A percentile compares a stretch with the other conserved stretches of the same genome.
phyloP scores from a whole-genome alignment of 2,113 vertebrate genomes.

The Nipponia nippon region DNA sequence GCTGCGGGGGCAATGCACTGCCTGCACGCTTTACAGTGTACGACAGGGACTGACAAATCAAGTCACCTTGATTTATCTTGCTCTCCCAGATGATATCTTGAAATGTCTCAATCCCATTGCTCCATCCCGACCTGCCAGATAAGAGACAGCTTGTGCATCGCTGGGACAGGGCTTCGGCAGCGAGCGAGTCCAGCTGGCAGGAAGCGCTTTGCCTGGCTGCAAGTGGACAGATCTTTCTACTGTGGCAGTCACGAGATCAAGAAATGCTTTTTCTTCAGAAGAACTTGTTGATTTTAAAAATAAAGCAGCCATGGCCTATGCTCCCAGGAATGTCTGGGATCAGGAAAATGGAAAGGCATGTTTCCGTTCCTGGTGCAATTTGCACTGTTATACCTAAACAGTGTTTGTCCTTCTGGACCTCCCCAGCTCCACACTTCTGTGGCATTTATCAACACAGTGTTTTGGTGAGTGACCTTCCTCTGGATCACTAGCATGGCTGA shows the following conservation, averaged over 20 bases:
- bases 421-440: background rate
- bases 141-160: background rate
- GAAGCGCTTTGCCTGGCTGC: background rate
- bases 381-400: background rate
- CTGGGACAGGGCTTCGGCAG: background rate
- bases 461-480: background rate
- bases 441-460: background rate
- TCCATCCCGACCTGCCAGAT: background rate
- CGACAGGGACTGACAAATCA: background rate
- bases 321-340: constrained; percentile 31
- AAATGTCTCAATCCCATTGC: background rate
- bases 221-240: background rate
- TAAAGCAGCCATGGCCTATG: background rate
- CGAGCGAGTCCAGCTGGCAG: background rate
- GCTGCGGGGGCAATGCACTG: background rate
- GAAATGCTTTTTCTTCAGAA: constrained; percentile 12
- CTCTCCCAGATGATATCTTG: background rate
- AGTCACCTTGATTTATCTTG: background rate
- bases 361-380: background rate
- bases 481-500: background rate
- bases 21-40: accelerated
- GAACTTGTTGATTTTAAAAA: constrained; percentile 51
- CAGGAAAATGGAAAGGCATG: background rate
- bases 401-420: background rate
- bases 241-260: background rate